A percentile compares a stretch with the other conserved stretches of the same genome.
Conservation (phyloP, 2,113 vertebrate genomes). For the Willisornis vidua region DNA sequence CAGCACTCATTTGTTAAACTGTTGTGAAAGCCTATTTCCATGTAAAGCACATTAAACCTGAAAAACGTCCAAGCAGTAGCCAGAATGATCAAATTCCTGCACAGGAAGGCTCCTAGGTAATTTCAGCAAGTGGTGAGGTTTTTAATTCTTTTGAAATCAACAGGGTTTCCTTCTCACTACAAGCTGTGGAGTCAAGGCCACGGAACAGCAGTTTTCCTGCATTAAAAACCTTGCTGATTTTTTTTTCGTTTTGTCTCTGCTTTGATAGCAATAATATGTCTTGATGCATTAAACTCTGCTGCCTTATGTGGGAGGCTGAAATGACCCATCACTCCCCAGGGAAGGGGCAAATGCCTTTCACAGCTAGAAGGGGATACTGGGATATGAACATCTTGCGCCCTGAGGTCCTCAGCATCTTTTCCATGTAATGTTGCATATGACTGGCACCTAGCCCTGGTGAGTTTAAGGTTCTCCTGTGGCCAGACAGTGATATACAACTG, state of each 20-base stretch:
- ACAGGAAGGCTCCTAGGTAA: neutral
- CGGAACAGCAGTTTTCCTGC: neutral
- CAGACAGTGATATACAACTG: neutral
- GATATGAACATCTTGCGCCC: neutral
- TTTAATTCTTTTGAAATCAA: neutral
- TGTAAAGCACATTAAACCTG: conserved; percentile 13
- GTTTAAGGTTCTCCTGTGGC: neutral
- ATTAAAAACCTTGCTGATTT: neutral
- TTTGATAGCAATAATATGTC: neutral
- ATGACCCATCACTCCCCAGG: neutral
- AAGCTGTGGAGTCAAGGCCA: neutral
- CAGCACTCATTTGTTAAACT: conserved; percentile 33
- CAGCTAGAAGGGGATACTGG: neutral
- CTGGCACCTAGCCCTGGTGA: neutral
- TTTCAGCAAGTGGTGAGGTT: neutral
- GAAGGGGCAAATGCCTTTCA: neutral
- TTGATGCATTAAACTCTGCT: neutral
- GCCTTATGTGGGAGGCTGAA: neutral
- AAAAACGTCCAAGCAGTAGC: neutral
- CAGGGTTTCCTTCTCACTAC: neutral
- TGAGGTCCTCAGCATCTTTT: neutral
- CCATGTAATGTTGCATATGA: rapidly evolving
- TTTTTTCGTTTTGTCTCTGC: neutral
- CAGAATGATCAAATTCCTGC: conserved; percentile 3
- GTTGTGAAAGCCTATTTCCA: conserved; percentile 29